Conservation (phyloP, 2,888 invertebrate genomes). For the Ceramica pisi region DNA sequence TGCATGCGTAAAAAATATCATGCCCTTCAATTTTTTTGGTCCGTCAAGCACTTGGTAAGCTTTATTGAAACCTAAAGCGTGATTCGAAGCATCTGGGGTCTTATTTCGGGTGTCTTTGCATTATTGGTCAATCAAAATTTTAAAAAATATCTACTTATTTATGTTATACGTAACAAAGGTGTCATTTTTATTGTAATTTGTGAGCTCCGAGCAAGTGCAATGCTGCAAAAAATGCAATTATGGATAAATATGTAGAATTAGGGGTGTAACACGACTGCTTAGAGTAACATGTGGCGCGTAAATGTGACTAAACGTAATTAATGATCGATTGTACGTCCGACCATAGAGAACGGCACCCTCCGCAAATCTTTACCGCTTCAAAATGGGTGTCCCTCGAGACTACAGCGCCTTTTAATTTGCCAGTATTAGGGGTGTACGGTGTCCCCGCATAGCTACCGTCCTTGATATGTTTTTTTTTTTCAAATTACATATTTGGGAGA, state of each 20-base stretch:
- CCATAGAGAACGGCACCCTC: constrained; percentile 83
- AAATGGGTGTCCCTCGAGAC: constrained; percentile 84
- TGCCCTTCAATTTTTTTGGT: too few species aligned
- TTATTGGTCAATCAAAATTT: background rate
- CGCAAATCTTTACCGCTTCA: constrained; percentile 85
- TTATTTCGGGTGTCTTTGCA: background rate
- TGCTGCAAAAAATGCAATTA: constrained; percentile 17
- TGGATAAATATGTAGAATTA: constrained; percentile 48
- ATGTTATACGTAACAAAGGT: background rate
- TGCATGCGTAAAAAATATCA: too few species aligned
- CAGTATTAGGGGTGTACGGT: constrained; percentile 86
- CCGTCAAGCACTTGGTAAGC: too few species aligned
- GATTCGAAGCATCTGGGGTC: background rate
- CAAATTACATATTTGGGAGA: constrained; percentile 62
- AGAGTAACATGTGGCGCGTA: constrained; percentile 88
- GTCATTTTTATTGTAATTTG: background rate
- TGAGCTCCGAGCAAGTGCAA: constrained; percentile 12
- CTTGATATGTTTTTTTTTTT: constrained; percentile 68
- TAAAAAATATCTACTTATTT: background rate
- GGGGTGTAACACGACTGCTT: constrained; percentile 67
- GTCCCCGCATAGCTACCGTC: constrained; percentile 71
- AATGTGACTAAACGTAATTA: constrained; percentile 90
- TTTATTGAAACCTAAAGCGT: too few species aligned
- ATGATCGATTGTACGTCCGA: constrained; percentile 87
- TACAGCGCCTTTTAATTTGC: constrained; percentile 90